phyloP scores from a whole-genome alignment of 2,113 vertebrate species.

The Condylura cristata region DNA sequence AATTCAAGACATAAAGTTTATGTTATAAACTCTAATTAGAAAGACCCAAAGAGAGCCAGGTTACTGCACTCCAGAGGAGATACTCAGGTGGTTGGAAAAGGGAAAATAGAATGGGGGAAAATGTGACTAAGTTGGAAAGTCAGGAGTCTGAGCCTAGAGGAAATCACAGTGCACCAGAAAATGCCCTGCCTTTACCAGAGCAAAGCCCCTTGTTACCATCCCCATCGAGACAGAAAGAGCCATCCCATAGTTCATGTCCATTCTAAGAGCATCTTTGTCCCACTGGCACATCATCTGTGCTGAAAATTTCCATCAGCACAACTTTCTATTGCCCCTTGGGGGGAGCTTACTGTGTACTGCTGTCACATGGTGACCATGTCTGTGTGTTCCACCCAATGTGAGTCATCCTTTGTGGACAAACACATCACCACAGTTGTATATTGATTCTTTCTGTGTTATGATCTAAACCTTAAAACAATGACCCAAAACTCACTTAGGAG shows the following conservation, averaged over 20 bases:
- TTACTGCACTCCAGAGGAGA: background rate
- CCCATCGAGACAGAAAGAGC: background rate
- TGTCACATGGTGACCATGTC: background rate
- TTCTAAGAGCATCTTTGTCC: background rate
- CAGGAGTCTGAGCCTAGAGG: background rate
- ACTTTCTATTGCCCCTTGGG: background rate
- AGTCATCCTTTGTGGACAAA: background rate
- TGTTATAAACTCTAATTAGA: conserved; percentile 43
- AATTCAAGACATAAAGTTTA: conserved; percentile 18
- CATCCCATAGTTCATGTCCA: background rate
- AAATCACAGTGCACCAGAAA: background rate
- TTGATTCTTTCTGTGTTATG: background rate
- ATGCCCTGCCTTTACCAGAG: background rate
- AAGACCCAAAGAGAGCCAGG: conserved; percentile 2
- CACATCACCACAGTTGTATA: background rate
- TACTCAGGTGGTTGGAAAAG: background rate
- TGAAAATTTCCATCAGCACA: background rate
- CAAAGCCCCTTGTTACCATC: background rate
- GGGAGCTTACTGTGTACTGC: background rate
- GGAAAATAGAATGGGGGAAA: background rate
- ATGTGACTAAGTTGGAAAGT: background rate
- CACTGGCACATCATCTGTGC: background rate
- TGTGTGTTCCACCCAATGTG: background rate
- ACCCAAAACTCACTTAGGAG: background rate
- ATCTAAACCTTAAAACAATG: background rate